A percentile compares a stretch with the other conserved stretches of the same genome.
Conservation (phyloP, 1,140 invertebrate genomes). For the Charaxes varanes region DNA sequence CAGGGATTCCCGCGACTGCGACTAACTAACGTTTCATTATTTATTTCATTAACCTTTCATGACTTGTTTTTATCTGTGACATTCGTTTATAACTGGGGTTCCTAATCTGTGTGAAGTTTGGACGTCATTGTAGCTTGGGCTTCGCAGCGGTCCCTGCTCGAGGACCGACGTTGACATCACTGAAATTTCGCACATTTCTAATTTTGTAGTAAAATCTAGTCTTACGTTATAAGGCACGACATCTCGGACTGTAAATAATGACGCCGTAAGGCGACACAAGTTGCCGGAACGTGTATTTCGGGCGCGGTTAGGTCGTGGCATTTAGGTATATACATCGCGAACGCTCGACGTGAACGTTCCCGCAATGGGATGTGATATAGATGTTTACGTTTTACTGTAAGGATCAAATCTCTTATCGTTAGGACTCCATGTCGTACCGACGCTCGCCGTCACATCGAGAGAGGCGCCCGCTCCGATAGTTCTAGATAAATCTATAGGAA, state of each 20-base stretch:
- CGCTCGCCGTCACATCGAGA: conserved; percentile 29
- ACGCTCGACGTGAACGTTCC: conserved; percentile 47
- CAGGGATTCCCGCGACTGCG: conserved; percentile 24
- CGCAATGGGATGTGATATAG: conserved; percentile 59
- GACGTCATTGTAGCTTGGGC: no score
- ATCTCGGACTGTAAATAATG: conserved; percentile 60
- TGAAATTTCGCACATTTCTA: conserved; percentile 47
- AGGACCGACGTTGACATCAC: conserved; percentile 41
- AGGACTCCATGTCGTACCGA: conserved; percentile 28
- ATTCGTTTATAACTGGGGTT: no score
- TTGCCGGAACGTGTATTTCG: conserved; percentile 46
- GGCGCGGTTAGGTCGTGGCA: conserved; percentile 24
- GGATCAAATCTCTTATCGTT: conserved; percentile 57
- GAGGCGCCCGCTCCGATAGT: conserved; percentile 34
- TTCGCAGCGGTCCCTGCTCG: conserved; percentile 26
- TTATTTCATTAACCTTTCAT: conserved; percentile 15
- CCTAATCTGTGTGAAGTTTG: no score
- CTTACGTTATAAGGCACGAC: conserved; percentile 64
- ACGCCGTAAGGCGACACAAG: conserved; percentile 45
- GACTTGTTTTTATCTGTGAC: conserved; percentile 10
- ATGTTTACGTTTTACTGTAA: conserved; percentile 52
- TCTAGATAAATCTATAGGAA: conserved; percentile 52
- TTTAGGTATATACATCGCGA: conserved; percentile 22
- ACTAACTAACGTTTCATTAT: conserved; percentile 16
- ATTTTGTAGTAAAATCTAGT: conserved; percentile 70